Conservation (phyloP, 2,888 invertebrate genomes). For the Drosophila infuscata region DNA sequence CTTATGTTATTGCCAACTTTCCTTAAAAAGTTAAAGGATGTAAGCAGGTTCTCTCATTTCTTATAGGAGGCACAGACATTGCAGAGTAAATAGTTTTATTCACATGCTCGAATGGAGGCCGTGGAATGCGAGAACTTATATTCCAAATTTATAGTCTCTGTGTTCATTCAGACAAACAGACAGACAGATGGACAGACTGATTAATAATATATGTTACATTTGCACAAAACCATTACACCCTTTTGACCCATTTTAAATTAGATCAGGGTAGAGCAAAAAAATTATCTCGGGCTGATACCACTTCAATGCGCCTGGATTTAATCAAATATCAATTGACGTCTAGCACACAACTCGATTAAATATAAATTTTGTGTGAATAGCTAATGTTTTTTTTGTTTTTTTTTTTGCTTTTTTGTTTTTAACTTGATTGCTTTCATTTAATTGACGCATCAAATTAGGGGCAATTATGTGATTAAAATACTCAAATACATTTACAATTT, state of each 20-base stretch:
- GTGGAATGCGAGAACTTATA: too few relatives aligned
- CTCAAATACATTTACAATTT: slow-evolving; percentile 25
- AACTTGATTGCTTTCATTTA: slow-evolving; percentile 38
- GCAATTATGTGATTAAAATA: slow-evolving; percentile 71
- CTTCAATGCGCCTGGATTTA: neutral
- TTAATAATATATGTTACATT: neutral
- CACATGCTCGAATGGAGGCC: neutral
- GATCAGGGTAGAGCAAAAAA: neutral
- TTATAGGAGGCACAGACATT: neutral
- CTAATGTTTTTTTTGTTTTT: slow-evolving; percentile 7
- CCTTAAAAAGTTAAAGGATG: neutral
- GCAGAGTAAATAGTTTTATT: neutral
- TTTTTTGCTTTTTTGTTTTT: slow-evolving; percentile 17
- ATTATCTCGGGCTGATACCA: neutral
- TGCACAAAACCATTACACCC: neutral
- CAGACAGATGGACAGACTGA: neutral
- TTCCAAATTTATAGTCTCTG: too few relatives aligned
- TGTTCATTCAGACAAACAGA: too few relatives aligned
- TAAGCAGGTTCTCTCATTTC: neutral
- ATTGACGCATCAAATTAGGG: slow-evolving; percentile 71
- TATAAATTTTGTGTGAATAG: neutral
- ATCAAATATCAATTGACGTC: slow-evolving; percentile 26
- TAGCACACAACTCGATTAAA: slow-evolving; percentile 6
- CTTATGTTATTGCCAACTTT: neutral
- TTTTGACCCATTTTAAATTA: neutral